A percentile compares a stretch with the other conserved stretches of the same genome.
These are phyloP conservation scores for Uloborus diversus DNA, from an alignment of 1,140 invertebrate genomes.

Conservation along the genomic window DNA sequence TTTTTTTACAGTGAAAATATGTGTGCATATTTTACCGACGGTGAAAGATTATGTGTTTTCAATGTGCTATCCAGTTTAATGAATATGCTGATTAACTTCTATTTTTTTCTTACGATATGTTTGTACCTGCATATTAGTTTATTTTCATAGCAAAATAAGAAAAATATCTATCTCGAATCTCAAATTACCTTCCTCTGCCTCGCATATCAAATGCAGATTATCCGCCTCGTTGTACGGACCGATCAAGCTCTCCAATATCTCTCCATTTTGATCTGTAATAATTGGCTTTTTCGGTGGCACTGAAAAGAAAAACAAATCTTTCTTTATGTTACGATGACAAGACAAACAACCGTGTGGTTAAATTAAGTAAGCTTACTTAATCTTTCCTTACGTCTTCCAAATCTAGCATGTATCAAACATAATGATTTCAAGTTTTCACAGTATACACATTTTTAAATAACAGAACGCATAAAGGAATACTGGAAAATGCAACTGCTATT, in stretches of 20 bases:
- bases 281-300: slow-evolving; percentile 84
- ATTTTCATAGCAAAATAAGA: too few species aligned
- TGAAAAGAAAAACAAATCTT: slow-evolving; percentile 65
- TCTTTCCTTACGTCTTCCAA: slow-evolving; percentile 19
- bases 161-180: too few species aligned
- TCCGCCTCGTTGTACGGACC: slow-evolving; percentile 88
- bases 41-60: too few species aligned
- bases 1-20: too few species aligned
- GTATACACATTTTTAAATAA: background rate
- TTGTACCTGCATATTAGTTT: too few species aligned
- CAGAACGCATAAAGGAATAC: background rate
- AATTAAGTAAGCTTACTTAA: too few species aligned
- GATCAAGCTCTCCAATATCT: slow-evolving; percentile 79
- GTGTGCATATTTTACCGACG: too few species aligned
- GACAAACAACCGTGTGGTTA: too few species aligned
- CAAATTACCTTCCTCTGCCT: slow-evolving; percentile 85
- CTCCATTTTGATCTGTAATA: slow-evolving; percentile 82
- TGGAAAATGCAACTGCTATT: too few species aligned
- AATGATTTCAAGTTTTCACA: background rate
- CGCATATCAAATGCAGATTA: slow-evolving; percentile 82
- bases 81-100: too few species aligned
- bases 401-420: background rate
- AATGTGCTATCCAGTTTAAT: too few species aligned
- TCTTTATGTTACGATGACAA: background rate
- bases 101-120: too few species aligned